Evolutionary conservation across 2,888 invertebrate species (phyloP).

Genomic region (Cyclophora albipunctata): DNA sequence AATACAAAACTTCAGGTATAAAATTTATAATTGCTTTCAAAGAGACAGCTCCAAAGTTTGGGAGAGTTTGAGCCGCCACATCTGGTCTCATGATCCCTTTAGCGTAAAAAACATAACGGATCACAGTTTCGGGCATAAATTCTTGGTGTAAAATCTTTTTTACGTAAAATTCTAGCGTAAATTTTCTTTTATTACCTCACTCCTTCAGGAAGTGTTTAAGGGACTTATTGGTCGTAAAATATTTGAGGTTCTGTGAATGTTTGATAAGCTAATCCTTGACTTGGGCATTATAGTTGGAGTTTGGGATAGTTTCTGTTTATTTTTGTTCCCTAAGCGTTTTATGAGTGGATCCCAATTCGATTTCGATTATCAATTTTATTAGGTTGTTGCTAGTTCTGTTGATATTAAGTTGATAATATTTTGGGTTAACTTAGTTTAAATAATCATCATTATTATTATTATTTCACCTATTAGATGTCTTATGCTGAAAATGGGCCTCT

Average conservation of each 20-base stretch:
- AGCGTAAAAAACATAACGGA: slow-evolving; percentile 14
- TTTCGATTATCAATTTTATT: too few species aligned
- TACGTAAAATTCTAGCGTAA: slow-evolving; percentile 3
- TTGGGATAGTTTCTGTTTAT: slow-evolving; percentile 4
- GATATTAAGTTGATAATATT: too few species aligned
- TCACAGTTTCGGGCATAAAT: slow-evolving; percentile 2
- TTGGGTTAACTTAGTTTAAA: too few species aligned
- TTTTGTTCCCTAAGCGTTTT: neutral
- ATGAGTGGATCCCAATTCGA: too few species aligned
- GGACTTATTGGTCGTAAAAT: slow-evolving; percentile 14
- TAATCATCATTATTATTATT: too few species aligned
- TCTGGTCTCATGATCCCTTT: slow-evolving; percentile 40
- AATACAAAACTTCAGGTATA: slow-evolving; percentile 12
- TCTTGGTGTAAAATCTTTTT: neutral
- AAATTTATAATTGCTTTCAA: slow-evolving; percentile 49
- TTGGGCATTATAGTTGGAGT: slow-evolving; percentile 5
- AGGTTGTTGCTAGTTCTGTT: too few species aligned
- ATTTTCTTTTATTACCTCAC: neutral
- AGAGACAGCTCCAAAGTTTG: slow-evolving; percentile 48
- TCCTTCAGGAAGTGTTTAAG: slow-evolving; percentile 6
- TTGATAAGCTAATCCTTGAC: slow-evolving; percentile 14
- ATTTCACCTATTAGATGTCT: too few species aligned
- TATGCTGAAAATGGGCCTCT: too few species aligned
- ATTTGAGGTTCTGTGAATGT: slow-evolving; percentile 14
- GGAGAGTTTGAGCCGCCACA: slow-evolving; percentile 28